Evolutionary conservation across 2,113 vertebrate genomes (phyloP), one percentile per base, ranked within the genome.

Genomic region (Centrocercus urophasianus): DNA sequence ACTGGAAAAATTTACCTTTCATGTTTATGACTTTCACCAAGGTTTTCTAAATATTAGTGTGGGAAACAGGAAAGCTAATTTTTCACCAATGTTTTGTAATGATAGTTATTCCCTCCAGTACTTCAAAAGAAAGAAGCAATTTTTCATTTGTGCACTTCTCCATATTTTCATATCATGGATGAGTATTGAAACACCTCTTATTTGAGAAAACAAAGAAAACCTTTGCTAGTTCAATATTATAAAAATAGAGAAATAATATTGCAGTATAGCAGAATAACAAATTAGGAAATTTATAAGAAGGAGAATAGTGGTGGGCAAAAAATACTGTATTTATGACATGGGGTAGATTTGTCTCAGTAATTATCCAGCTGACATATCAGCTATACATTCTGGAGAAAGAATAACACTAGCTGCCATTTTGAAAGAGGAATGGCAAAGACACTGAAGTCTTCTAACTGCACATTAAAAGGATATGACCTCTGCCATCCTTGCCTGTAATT

Each of bases 41-140:
- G 54, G 72, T 92, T 95, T 89, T 59, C 89, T 93, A 88, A 94
- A 93, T 96, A 95, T 95, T 93, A 92, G 59, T 45, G 71, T 91
- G 63, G 34, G 81, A 90, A 36, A 73, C 32, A 90, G 66, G 88
- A 93, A 89, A 96, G 34, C 64, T 93, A 74, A 83, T 96, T 97
- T 94, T 96, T 95, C 92, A 88, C 45, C 36, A 95, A 48, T 22
- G 38, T 84, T 88, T 80, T 92, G n/a, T 91, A 92, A 84, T 83
- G 59, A 47, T 95, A 83, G 73, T 83, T 96, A 92, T 94, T 95
- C 73, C 84, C 85, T 95, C 67, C 77, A 74, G 76, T 96, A 72
- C 43, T 89, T 93, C 83, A 40, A 71, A 85, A 56, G 65, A 86
- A 86, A 88, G 54, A 93, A 90, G 89, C 32, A 47, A 84, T 92